A percentile compares a stretch with the other conserved stretches of the same genome.
These are phyloP conservation scores for Elephantulus edwardii DNA, from an alignment of 2,113 vertebrate genomes.

Conservation along the genomic window DNA sequence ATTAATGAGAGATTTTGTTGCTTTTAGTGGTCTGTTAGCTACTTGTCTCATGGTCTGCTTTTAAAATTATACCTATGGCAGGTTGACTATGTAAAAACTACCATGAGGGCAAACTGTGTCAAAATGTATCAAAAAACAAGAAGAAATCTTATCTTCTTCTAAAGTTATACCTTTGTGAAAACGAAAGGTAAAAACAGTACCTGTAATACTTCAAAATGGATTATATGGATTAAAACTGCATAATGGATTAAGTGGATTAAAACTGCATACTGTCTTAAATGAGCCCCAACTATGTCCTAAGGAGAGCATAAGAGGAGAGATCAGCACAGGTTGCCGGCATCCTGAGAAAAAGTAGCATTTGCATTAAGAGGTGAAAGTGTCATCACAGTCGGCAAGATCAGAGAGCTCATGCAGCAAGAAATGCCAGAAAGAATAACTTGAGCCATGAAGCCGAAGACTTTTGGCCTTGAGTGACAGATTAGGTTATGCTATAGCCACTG, in stretches of 20 bases:
- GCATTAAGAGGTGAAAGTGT: background rate
- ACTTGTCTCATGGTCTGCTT: background rate
- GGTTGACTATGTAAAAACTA: background rate
- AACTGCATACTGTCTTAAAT: background rate
- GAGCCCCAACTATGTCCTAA: background rate
- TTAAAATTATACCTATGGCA: background rate
- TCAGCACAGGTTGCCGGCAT: background rate
- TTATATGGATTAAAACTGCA: too few relatives aligned
- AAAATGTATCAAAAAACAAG: background rate
- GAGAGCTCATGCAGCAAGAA: background rate
- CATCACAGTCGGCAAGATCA: background rate
- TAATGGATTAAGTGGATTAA: background rate
- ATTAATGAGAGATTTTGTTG: background rate
- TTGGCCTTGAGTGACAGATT: background rate
- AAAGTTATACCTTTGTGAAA: background rate
- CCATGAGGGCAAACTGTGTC: background rate
- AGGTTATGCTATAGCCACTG: background rate
- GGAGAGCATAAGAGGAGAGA: background rate
- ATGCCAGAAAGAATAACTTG: background rate
- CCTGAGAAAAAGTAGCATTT: background rate
- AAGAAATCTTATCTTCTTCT: background rate
- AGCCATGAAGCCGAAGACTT: background rate
- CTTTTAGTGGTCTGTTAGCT: background rate
- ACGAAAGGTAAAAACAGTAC: background rate
- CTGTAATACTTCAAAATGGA: background rate